phyloP scores from a whole-genome alignment of 2,888 invertebrate species.

The Heterodera filipjevi region DNA sequence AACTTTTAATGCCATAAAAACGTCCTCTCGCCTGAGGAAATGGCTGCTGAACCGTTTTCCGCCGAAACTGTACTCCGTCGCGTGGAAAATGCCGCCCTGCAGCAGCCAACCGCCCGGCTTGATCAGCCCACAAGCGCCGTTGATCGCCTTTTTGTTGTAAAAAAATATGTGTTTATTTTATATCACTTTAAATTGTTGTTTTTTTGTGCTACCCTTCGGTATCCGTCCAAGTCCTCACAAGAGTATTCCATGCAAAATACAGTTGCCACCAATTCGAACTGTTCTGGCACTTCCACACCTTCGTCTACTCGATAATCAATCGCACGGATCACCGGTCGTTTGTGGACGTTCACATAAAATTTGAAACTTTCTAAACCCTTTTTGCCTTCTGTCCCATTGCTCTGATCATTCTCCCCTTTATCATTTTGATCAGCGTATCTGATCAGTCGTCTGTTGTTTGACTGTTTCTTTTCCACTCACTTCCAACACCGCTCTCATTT shows the following conservation, averaged over 20 bases:
- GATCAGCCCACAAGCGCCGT: slow-evolving; percentile 52
- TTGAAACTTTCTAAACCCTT: background rate
- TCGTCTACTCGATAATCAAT: slow-evolving; percentile 48
- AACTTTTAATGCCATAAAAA: slow-evolving; percentile 53
- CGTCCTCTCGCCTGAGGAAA: slow-evolving; percentile 50
- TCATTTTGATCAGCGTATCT: background rate
- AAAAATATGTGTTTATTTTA: background rate
- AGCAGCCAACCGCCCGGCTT: slow-evolving; percentile 61
- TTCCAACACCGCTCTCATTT: slow-evolving; percentile 57
- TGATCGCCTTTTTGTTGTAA: slow-evolving; percentile 35
- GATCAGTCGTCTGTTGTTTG: too few relatives aligned
- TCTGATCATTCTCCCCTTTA: too few relatives aligned
- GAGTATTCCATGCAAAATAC: slow-evolving; percentile 64
- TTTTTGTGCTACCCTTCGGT: slow-evolving; percentile 17
- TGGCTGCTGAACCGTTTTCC: slow-evolving; percentile 58
- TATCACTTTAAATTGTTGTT: background rate
- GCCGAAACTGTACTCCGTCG: slow-evolving; percentile 58
- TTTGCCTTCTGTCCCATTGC: too few relatives aligned
- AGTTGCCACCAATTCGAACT: slow-evolving; percentile 62
- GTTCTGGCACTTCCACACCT: slow-evolving; percentile 48
- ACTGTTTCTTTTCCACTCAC: too few relatives aligned
- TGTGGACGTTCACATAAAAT: slow-evolving; percentile 55
- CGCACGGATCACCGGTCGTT: slow-evolving; percentile 54
- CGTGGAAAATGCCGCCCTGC: slow-evolving; percentile 62
- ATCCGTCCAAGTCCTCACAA: slow-evolving; percentile 47